A percentile compares a stretch with the other conserved stretches of the same genome.
Conservation (phyloP, 2,797 vertebrate genomes). For the Phoebastria nigripes region DNA sequence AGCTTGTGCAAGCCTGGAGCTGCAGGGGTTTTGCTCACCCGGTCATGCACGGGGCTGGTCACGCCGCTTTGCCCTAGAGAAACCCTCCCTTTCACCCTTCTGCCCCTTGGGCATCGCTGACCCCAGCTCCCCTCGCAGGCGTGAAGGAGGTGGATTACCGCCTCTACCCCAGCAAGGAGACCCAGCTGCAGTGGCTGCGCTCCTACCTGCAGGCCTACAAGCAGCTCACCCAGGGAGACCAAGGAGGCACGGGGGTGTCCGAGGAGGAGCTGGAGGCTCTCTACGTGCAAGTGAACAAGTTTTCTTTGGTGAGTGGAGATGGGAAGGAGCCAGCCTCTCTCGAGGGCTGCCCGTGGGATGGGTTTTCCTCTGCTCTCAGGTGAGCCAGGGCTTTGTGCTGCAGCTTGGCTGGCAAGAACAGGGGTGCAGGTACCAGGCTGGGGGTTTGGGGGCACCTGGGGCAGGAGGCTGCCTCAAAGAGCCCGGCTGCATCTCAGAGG, state of each 20-base stretch:
- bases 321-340: not conserved
- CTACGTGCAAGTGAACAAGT: slow-evolving; percentile 96
- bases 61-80: rapidly evolving
- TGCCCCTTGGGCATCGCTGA: not conserved
- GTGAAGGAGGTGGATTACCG: slow-evolving; percentile 89
- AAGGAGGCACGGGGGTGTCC: slow-evolving; percentile 76
- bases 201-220: slow-evolving; percentile 90
- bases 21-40: not conserved
- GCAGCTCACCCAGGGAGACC: slow-evolving; percentile 79
- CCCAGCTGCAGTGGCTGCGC: slow-evolving; percentile 90
- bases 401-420: rapidly evolving
- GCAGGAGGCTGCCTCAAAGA: not conserved
- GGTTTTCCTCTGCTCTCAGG: not conserved
- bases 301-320: slow-evolving; percentile 86
- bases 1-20: rapidly evolving
- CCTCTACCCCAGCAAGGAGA: slow-evolving; percentile 83
- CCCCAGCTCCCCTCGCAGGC: slow-evolving; percentile 69
- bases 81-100: not conserved
- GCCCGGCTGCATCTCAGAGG: not conserved
- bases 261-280: slow-evolving; percentile 86
- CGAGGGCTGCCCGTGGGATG: rapidly evolving
- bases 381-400: not conserved
- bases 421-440: not conserved
- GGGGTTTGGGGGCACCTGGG: not conserved
- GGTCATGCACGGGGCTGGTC: rapidly evolving